Evolutionary conservation across 2,888 invertebrate genomes (phyloP).

Genomic region (Cremastinae sp.): DNA sequence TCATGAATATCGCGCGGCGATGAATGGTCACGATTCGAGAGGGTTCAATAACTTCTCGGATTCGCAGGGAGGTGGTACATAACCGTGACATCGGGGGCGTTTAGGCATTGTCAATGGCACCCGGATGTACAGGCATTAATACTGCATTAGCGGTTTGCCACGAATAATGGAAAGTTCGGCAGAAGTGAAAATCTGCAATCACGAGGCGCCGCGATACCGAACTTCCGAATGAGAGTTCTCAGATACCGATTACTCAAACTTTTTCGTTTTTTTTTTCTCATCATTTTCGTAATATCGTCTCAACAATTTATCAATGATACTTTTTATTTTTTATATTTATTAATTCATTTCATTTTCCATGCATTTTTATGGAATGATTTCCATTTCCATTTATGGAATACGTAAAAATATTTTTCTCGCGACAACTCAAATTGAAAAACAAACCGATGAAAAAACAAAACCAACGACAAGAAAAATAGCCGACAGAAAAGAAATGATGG

Average conservation of each 20-base stretch:
- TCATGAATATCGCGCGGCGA: constrained; percentile 5
- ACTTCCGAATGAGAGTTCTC: constrained; percentile 42
- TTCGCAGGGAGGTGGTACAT: constrained; percentile 10
- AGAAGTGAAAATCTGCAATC: constrained; percentile 64
- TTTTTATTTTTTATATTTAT: no score
- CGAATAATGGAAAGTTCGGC: constrained; percentile 62
- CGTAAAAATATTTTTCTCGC: no score
- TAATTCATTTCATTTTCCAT: no score
- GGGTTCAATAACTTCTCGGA: constrained; percentile 17
- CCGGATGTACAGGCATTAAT: constrained; percentile 20
- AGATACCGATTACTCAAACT: constrained; percentile 19
- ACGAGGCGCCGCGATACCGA: constrained; percentile 21
- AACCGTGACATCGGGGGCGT: constrained; percentile 29
- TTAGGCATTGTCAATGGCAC: constrained; percentile 59
- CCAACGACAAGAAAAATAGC: no score
- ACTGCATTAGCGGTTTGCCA: constrained; percentile 59
- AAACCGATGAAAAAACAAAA: no score
- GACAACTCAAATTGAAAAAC: no score
- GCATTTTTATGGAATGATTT: no score
- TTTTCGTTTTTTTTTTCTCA: neutral
- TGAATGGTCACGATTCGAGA: constrained; percentile 24
- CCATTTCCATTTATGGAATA: no score
- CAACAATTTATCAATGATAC: no score
- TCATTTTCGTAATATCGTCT: no score
- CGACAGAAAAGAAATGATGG: no score